Percentiles rank a stretch among this genome's conserved stretches.
Conservation (phyloP, 2,113 vertebrate genomes). For the Procavia capensis region DNA sequence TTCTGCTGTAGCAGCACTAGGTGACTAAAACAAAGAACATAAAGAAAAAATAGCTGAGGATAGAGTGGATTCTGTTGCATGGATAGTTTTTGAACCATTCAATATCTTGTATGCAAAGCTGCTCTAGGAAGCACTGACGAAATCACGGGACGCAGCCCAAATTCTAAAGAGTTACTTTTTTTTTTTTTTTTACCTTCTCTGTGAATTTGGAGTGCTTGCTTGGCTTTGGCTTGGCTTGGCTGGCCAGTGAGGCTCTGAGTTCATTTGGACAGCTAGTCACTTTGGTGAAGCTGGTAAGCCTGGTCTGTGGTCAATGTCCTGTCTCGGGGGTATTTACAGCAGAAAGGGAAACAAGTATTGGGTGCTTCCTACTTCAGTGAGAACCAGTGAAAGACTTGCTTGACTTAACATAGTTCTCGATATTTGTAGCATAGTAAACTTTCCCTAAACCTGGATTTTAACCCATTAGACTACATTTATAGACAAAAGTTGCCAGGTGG, state of each 20-base stretch:
- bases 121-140: not conserved
- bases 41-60: not conserved
- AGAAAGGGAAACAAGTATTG: not conserved
- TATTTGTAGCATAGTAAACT: not conserved
- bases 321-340: rapidly evolving
- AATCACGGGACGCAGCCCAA: not conserved
- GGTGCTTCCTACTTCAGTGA: not conserved
- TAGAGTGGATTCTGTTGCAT: not conserved
- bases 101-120: not conserved
- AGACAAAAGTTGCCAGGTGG: not conserved
- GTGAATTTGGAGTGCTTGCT: not conserved
- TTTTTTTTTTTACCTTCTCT: not conserved
- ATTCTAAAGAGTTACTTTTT: not conserved
- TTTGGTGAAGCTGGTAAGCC: not conserved
- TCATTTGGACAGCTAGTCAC: not conserved
- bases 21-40: not conserved
- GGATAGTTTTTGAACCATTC: not conserved
- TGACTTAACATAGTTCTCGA: not conserved
- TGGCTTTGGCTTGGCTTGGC: no score
- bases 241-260: not conserved
- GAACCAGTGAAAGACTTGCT: not conserved
- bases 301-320: rapidly evolving
- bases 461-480: not conserved
- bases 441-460: not conserved
- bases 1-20: no score